These are phyloP conservation scores for Potamarius usumacintae DNA, from an alignment of 2,113 vertebrate species.

Conservation along the genomic window DNA sequence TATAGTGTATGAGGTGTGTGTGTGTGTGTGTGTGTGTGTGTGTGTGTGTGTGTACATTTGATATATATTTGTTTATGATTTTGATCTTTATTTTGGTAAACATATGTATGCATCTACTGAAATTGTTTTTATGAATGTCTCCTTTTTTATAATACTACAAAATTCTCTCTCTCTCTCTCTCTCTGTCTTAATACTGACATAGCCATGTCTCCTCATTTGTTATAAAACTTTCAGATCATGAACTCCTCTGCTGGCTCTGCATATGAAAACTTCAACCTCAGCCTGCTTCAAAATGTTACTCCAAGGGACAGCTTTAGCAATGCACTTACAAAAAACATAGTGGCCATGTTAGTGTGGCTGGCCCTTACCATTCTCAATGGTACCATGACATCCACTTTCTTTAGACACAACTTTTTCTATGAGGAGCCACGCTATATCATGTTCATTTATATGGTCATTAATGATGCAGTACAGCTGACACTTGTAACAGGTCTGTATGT, in stretches of 20 bases:
- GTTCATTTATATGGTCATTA: conserved; percentile 78
- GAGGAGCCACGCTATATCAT: conserved; percentile 79
- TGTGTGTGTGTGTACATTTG: too few species aligned
- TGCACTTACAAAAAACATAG: conserved; percentile 71
- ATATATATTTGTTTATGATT: background rate
- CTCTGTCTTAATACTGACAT: background rate
- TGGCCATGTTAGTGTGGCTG: conserved; percentile 76
- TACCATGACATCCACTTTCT: conserved; percentile 76
- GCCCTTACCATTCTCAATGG: conserved; percentile 69
- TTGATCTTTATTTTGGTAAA: background rate
- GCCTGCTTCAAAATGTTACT: background rate
- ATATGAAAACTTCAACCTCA: conserved; percentile 52
- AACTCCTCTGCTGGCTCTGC: conserved; percentile 55
- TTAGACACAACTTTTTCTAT: conserved; percentile 70
- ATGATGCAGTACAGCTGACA: conserved; percentile 75
- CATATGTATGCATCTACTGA: too few species aligned
- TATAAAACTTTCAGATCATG: conserved; percentile 39
- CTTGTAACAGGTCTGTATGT: conserved; percentile 73
- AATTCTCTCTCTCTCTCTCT: background rate
- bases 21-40: too few species aligned
- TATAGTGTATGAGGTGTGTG: too few species aligned
- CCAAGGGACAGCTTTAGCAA: conserved; percentile 68
- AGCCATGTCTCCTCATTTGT: background rate
- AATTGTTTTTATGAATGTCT: background rate
- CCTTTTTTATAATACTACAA: background rate